Conservation (phyloP, 2,888 invertebrate species). For the Phortica magna region DNA sequence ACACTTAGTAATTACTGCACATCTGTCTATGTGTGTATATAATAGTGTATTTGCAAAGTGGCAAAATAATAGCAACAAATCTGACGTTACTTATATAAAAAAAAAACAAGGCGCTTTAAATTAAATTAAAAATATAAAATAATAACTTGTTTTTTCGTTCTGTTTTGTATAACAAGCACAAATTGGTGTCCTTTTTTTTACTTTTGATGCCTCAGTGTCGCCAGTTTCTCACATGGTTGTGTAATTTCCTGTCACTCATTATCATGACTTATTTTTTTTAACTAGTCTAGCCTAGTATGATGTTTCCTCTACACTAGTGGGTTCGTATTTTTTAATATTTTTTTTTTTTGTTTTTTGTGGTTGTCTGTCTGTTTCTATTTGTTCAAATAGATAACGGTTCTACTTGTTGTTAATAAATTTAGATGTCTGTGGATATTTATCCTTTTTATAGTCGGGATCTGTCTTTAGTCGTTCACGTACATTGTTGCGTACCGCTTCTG, state of each 20-base stretch:
- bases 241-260: neutral
- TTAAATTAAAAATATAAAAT: conserved; percentile 60
- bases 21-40: conserved; percentile 6
- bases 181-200: conserved; percentile 16
- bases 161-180: conserved; percentile 61
- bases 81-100: conserved; percentile 35
- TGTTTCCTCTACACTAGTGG: too few species aligned
- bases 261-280: too few species aligned
- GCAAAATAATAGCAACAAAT: conserved; percentile 7
- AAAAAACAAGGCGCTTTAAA: conserved; percentile 61
- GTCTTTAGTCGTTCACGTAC: conserved; percentile 75
- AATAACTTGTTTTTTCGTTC: neutral
- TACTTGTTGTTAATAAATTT: conserved; percentile 76
- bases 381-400: conserved; percentile 12
- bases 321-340: too few species aligned
- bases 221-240: neutral
- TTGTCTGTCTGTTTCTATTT: conserved; percentile 33
- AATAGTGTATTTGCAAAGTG: neutral
- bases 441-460: conserved; percentile 74
- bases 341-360: conserved; percentile 42
- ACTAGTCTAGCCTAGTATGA: too few species aligned
- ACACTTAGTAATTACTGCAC: neutral
- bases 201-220: conserved; percentile 19
- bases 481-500: conserved; percentile 73
- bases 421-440: conserved; percentile 77